Base-by-base conservation (phyloP, 2,113 vertebrate species). In the Andinoacara biseriatus region DNA sequence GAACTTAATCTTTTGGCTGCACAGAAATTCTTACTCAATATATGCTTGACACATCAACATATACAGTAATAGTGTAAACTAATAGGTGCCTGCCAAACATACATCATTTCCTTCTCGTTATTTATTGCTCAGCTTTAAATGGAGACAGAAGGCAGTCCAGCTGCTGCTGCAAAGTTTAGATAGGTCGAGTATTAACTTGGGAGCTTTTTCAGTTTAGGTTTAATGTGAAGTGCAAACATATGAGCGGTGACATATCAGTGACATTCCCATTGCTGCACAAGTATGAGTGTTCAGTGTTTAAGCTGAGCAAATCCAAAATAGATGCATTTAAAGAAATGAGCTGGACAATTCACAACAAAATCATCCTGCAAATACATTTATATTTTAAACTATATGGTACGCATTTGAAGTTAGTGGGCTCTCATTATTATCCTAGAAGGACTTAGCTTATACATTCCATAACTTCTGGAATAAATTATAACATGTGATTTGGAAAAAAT, bases 401-500 rank as follows among this genome's bases (percentile, higher is more conserved):
- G 10, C 31, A 38, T 78, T 74, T 81, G 24, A 46, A 75, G 52
- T 57, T 10, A 4, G 18, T 22, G 75, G 20, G 20, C 56, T 31
- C 31, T 72, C 0, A 8, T 31, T 52, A 72, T 52, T 52, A 6
- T 52, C 24, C 49, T 72, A 20, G 17, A 52, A 46, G 59, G 40
- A 5, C 61, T 80, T 62, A 72, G 6, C 31, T 20, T 29, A 54
- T 11, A 62, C 58, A 54, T 40, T 58, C 65, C 24, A 33, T 60
- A 49, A 26, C 61, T 60, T 79, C 74, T 84, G 54, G 17, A 63
- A 46, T 74, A 58, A 69, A 65, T 83, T 46, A 75, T 49, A 79
- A 86, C 40, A 59, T 18, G 56, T n/a, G 65, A 80, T 86, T 83
- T 77, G 57, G 49, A 65, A 74, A 26, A 3, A 29, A n/a, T 38